phyloP scores from a whole-genome alignment of 2,113 vertebrate species.

The Silurus glanis region DNA sequence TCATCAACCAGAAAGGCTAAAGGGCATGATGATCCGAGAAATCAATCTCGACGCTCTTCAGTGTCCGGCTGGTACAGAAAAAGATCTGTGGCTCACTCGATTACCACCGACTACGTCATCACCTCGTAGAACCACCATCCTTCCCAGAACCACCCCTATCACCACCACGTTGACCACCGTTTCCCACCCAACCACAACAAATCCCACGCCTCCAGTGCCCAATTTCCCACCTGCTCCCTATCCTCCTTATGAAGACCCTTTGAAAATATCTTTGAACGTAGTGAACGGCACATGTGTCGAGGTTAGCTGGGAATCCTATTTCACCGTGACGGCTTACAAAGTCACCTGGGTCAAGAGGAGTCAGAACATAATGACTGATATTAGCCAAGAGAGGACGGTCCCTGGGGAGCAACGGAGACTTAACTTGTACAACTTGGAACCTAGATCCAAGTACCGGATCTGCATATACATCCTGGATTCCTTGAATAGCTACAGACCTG shows the following conservation, averaged over 20 bases:
- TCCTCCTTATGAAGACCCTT: conserved; percentile 80
- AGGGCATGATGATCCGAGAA: conserved; percentile 95
- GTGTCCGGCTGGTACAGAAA: conserved; percentile 78
- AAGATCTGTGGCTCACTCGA: conserved; percentile 66
- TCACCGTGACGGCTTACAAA: conserved; percentile 89
- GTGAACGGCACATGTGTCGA: conserved; percentile 89
- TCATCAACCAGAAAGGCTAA: conserved; percentile 87
- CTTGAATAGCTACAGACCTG: conserved; percentile 84
- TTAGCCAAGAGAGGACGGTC: conserved; percentile 87
- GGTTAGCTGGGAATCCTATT: conserved; percentile 90
- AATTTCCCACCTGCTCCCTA: conserved; percentile 74
- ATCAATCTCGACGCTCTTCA: conserved; percentile 89
- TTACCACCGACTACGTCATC: conserved; percentile 64
- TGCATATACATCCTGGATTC: conserved; percentile 91
- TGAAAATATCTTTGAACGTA: conserved; percentile 87
- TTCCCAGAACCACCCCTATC: conserved; percentile 55
- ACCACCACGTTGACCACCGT: conserved; percentile 60
- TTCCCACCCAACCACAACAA: conserved; percentile 62
- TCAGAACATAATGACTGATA: conserved; percentile 87
- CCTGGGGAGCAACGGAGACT: conserved; percentile 83
- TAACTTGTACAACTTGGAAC: conserved; percentile 83
- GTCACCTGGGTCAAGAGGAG: conserved; percentile 96
- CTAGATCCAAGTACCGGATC: conserved; percentile 88
- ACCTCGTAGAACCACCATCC: conserved; percentile 54
- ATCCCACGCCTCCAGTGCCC: conserved; percentile 65